Percentiles rank a stretch among this genome's conserved stretches.
Conservation (phyloP, 2,888 invertebrate genomes). For the Amiota minor region DNA sequence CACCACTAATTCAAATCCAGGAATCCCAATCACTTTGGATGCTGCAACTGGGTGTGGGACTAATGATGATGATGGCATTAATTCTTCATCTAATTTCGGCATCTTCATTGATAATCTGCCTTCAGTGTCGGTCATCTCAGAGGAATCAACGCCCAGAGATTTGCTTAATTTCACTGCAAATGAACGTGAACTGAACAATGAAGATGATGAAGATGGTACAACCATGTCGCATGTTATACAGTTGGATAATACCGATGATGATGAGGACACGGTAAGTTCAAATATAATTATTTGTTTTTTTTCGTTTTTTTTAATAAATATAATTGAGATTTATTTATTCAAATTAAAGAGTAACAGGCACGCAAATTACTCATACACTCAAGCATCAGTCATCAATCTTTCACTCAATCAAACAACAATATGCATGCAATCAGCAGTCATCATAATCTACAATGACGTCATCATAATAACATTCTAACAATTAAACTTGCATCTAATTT, state of each 20-base stretch:
- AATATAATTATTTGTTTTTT: neutral
- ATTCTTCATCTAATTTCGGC: conserved; percentile 49
- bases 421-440: too few species aligned
- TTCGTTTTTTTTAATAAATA: conserved; percentile 21
- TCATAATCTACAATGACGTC: too few species aligned
- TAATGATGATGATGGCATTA: conserved; percentile 6
- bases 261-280: conserved; percentile 66
- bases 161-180: conserved; percentile 55
- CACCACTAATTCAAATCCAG: conserved; percentile 33
- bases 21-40: too few species aligned
- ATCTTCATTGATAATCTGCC: conserved; percentile 69
- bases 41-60: too few species aligned
- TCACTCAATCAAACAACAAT: too few species aligned
- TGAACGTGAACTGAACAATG: neutral
- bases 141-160: conserved; percentile 70
- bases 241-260: conserved; percentile 59
- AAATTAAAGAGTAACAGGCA: conserved; percentile 23
- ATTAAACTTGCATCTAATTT: too few species aligned
- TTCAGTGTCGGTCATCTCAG: conserved; percentile 70
- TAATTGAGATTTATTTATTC: conserved; percentile 14
- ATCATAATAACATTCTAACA: too few species aligned
- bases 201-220: conserved; percentile 43
- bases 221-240: conserved; percentile 27
- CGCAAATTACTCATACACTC: too few species aligned
- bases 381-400: too few species aligned